Evolutionary conservation across 92 coral and sea anemone genomes (phyloP).

Genomic region (Micromussa lordhowensis): DNA sequence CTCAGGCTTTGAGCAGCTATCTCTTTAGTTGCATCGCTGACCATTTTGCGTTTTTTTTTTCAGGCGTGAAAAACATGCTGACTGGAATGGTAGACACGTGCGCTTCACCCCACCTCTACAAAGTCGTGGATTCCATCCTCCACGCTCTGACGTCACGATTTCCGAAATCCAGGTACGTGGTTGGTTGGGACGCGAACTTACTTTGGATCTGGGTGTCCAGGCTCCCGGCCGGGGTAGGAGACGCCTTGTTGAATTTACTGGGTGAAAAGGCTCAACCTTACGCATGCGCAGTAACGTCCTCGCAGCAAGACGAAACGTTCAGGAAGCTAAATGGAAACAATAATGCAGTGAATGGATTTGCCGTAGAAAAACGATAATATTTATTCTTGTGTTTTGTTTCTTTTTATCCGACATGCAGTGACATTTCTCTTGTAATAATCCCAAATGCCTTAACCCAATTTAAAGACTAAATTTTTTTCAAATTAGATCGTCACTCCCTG

Average conservation of each 20-base stretch:
- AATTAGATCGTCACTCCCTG: too few species aligned
- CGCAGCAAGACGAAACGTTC: neutral
- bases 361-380: neutral
- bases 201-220: slow-evolving; percentile 95
- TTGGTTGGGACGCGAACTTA: slow-evolving; percentile 90
- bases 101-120: slow-evolving; percentile 79
- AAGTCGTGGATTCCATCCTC: slow-evolving; percentile 79
- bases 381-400: too few species aligned
- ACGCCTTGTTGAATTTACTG: slow-evolving; percentile 66
- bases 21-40: neutral
- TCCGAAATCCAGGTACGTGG: slow-evolving; percentile 85
- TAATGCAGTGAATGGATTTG: slow-evolving; percentile 17
- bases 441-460: too few species aligned
- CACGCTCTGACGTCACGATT: slow-evolving; percentile 85
- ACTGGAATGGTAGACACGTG: slow-evolving; percentile 88
- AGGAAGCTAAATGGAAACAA: slow-evolving; percentile 20
- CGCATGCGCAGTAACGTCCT: neutral
- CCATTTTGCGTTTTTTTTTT: neutral
- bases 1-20: neutral
- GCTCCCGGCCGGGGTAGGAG: slow-evolving; percentile 82
- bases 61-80: slow-evolving; percentile 82
- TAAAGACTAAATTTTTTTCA: too few species aligned
- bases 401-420: too few species aligned
- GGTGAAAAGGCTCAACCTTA: slow-evolving; percentile 68
- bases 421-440: too few species aligned